These are phyloP conservation scores for Philonicus albiceps DNA, from an alignment of 2,888 invertebrate species.

Conservation along the genomic window DNA sequence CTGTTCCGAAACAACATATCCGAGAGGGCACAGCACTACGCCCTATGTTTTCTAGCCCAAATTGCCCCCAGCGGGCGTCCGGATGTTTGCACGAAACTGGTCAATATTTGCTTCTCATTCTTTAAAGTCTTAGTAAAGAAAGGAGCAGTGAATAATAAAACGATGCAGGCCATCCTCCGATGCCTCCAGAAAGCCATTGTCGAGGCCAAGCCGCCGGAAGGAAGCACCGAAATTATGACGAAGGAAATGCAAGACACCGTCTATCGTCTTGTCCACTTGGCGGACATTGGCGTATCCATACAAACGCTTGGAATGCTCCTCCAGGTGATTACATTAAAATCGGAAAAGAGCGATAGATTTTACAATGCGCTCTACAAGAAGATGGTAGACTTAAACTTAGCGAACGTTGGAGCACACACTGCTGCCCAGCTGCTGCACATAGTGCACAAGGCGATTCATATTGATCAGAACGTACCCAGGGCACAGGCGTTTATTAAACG, in stretches of 20 bases:
- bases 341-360: slow-evolving; percentile 66
- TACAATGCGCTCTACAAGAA: slow-evolving; percentile 91
- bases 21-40: slow-evolving; percentile 88
- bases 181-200: slow-evolving; percentile 79
- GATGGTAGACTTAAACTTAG: slow-evolving; percentile 77
- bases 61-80: slow-evolving; percentile 76
- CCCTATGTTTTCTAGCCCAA: slow-evolving; percentile 89
- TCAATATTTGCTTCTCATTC: slow-evolving; percentile 92
- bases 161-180: slow-evolving; percentile 82
- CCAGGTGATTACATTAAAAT: slow-evolving; percentile 57
- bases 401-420: slow-evolving; percentile 65
- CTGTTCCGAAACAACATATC: slow-evolving; percentile 88
- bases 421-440: slow-evolving; percentile 86
- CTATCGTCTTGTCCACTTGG: slow-evolving; percentile 81
- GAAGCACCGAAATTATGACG: slow-evolving; percentile 56
- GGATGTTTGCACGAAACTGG: slow-evolving; percentile 83
- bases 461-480: slow-evolving; percentile 76
- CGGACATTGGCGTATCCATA: slow-evolving; percentile 74
- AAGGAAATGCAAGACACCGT: slow-evolving; percentile 70
- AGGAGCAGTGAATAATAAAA: slow-evolving; percentile 81
- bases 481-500: slow-evolving; percentile 87
- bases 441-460: slow-evolving; percentile 82
- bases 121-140: slow-evolving; percentile 89
- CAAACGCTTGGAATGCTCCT: slow-evolving; percentile 63
- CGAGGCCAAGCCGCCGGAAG: slow-evolving; percentile 57